Conservation (phyloP, 2,888 invertebrate species). For the Dynastes grantii region DNA sequence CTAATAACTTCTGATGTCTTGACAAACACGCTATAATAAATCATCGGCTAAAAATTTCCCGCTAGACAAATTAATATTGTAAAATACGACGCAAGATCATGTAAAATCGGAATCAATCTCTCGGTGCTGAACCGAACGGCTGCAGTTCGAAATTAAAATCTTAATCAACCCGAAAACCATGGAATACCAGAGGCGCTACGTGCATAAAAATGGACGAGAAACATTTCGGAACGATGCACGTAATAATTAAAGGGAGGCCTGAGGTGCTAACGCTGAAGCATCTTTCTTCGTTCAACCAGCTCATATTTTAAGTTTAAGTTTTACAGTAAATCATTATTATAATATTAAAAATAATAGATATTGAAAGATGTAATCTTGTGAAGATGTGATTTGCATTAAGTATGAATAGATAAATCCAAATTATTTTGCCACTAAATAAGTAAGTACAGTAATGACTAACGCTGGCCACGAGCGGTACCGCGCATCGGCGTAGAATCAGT, state of each 20-base stretch:
- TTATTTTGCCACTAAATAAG: too few relatives aligned
- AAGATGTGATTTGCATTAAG: too few relatives aligned
- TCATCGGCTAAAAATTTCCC: slow-evolving; percentile 28
- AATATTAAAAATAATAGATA: not conserved
- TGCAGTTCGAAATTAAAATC: slow-evolving; percentile 38
- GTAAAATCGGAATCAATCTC: slow-evolving; percentile 44
- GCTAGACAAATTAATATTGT: slow-evolving; percentile 40
- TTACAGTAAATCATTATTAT: slow-evolving; percentile 4
- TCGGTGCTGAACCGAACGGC: not conserved
- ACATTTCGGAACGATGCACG: slow-evolving; percentile 14
- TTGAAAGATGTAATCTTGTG: not conserved
- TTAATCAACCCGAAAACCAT: slow-evolving; percentile 39
- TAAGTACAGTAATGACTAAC: too few relatives aligned
- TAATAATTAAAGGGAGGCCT: slow-evolving; percentile 33
- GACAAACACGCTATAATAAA: slow-evolving; percentile 27
- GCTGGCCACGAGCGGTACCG: too few relatives aligned
- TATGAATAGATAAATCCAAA: too few relatives aligned
- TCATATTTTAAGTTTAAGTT: slow-evolving; percentile 25
- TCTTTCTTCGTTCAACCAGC: not conserved
- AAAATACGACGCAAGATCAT: slow-evolving; percentile 35
- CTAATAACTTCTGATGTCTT: slow-evolving; percentile 42
- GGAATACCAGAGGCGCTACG: slow-evolving; percentile 23
- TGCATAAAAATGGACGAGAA: slow-evolving; percentile 27
- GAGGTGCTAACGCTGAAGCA: slow-evolving; percentile 16
- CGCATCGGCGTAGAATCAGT: too few relatives aligned